Base-by-base conservation (phyloP, 2,113 vertebrate genomes). In the Syrmaticus mikado region DNA sequence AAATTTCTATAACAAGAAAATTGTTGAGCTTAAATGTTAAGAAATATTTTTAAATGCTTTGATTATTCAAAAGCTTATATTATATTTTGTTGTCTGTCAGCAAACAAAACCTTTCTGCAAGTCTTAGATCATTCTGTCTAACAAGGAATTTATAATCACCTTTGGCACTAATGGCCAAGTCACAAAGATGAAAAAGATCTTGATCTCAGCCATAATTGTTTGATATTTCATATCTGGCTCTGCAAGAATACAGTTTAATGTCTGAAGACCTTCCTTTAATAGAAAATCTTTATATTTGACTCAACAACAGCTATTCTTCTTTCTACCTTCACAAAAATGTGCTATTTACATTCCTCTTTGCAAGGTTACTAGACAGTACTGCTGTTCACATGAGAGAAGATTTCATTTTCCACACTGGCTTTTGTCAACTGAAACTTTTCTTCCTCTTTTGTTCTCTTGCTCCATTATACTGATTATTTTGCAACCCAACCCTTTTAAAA, bases 241-340 rank as follows among this genome's bases (percentile, higher is more conserved):
- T 78, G 62, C 18, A 65, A 17, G 7, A 86, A 67, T 64, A 45
- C 7, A 52, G 40, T 74, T 78, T 60, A 84, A 72, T 40, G 4
- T 46, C 7, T 57, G 52, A 92, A 87, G 17, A 2, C 7, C 2
- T 81, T 86, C 50, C 6, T 88, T 86, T 84, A 89, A 84, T 9
- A 88, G 83, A 74, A 89, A 84, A 84, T 71, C 16, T 82, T 87
- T 61, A 46, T 87, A 46, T 87, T 91, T 82, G 8, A 74, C 24
- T 67, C 70, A 86, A 60, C 16, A 61, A 10, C 19, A 92, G 16
- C 25, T 64, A 55, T 89, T 85, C n/a, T 61, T 50, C n/a, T 58
- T 85, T 70, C 30, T 6, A 48, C 30, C 10, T 66, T 92, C 68
- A 85, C 8, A 88, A 27, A 73, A 80, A 82, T 66, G 3, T 10